These are phyloP conservation scores for Carassius carassius DNA, from an alignment of 2,113 vertebrate genomes.

Conservation along the genomic window DNA sequence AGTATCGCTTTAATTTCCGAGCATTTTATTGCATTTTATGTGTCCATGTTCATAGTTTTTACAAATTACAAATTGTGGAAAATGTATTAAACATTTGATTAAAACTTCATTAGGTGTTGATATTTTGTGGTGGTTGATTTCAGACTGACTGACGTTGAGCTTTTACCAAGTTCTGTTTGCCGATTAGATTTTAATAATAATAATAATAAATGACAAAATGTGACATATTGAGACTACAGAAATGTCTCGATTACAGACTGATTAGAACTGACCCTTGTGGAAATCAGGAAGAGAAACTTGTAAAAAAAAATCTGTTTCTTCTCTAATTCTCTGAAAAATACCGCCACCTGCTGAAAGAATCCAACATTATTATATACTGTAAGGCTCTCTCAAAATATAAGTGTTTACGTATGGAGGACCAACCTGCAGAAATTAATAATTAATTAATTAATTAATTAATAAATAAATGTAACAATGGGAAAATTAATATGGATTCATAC, in stretches of 20 bases:
- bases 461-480: too few species aligned
- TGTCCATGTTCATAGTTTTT: background rate
- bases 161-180: background rate
- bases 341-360: background rate
- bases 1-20: background rate
- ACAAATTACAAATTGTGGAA: background rate
- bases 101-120: background rate
- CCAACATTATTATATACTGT: background rate
- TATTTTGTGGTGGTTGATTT: background rate
- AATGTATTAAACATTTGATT: background rate
- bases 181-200: background rate
- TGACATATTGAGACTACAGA: background rate
- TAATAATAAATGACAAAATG: background rate
- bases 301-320: background rate
- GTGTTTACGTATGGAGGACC: background rate
- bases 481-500: too few species aligned
- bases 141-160: background rate
- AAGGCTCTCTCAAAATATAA: background rate
- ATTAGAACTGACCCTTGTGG: background rate
- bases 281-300: background rate
- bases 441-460: too few species aligned
- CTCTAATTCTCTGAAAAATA: background rate
- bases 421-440: background rate
- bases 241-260: background rate
- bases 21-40: background rate